Evolutionary conservation across 2,888 invertebrate genomes (phyloP), one percentile per base, ranked within the genome.

Genomic region (Pandemis corylana): DNA sequence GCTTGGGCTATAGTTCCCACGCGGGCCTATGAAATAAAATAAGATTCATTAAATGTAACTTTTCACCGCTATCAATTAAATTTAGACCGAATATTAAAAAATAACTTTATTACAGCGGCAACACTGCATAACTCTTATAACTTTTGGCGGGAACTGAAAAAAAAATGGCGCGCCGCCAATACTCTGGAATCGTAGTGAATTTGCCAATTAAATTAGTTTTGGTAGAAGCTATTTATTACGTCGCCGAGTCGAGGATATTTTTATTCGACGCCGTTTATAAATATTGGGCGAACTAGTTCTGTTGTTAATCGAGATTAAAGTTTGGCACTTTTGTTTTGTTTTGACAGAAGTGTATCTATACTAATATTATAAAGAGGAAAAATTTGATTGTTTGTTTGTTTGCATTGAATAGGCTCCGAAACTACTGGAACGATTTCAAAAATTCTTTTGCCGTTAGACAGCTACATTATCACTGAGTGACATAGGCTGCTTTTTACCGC

Each of bases 121-220:
- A 70, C 69, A 66, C 61, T 20, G 61, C 36, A 74, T 70, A 69
- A 69, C 51, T 74, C 69, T 53, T 53, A 74, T 66, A 74, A 74
- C 69, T 74, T 73, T 74, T 44, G 59, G 65, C 59, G 68, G 68
- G 64, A 53, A 63, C 28, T 10, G 49, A 46, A 73, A 74, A 56
- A 51, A 66, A 74, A 74, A 69, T 74, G 74, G 74, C 74, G 65
- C 2, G 7, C 51, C 10, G 69, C 74, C 74, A 74, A 74, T 70
- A 51, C 69, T 36, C 65, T 61, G 41, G 65, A 69, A 53, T 53
- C 51, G 65, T 65, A 66, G 74, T 59, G 28, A 59, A 28, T 69
- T 74, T 13, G 42, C 49, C 69, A 66, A 74, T 74, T 70, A 70
- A 70, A 69, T 74, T 74, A 70, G 74, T 66, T 74, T 66, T 74